Base-by-base conservation (phyloP, 2,888 invertebrate genomes). In the Dorcus hopei region DNA sequence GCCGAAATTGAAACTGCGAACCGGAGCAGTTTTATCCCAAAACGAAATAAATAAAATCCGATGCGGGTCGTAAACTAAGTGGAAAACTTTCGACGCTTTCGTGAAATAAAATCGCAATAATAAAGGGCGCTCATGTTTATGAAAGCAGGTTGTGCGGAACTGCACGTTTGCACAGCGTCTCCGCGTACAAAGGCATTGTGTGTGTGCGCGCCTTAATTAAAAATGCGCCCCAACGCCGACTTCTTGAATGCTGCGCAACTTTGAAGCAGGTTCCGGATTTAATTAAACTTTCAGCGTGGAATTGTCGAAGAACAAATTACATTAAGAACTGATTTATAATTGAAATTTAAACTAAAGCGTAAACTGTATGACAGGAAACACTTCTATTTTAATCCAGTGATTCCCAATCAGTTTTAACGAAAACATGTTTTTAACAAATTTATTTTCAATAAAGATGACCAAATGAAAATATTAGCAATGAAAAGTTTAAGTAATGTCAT, bases 41-140 rank as follows among this genome's bases (percentile, higher is more conserved):
- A 48, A 55, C 26, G 26, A 33, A 33, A 33, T 33, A 52, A 57
- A 57, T 51, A 52, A 55, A 60, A 53, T 56, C 49, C 52, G 16
- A 59, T 59, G 52, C 59, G 55, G 59, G 59, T 56, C 23, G 23
- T 38, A 9, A 11, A 26, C 38, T 55, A 59, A 56, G 55, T 55
- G 52, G 56, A 49, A 51, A 59, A 56, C n/a, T 48, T 59, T 54
- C 52, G 11, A 49, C 26, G 49, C 38, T 45, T 26, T n/a, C 48
- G 40, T 23, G 41, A 52, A 57, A 57, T 60, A 57, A 53, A 60
- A 60, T 60, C 48, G 52, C 56, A 57, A 56, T 60, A 56, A 53
- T 51, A 59, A 51, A 43, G 48, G 9, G 54, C 38, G 54, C 54
- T 54, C 54, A 54, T 54, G 54, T 54, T 38, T 33, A 43, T 38